phyloP scores from a whole-genome alignment of 1,140 invertebrate genomes.

The Portunus trituberculatus region DNA sequence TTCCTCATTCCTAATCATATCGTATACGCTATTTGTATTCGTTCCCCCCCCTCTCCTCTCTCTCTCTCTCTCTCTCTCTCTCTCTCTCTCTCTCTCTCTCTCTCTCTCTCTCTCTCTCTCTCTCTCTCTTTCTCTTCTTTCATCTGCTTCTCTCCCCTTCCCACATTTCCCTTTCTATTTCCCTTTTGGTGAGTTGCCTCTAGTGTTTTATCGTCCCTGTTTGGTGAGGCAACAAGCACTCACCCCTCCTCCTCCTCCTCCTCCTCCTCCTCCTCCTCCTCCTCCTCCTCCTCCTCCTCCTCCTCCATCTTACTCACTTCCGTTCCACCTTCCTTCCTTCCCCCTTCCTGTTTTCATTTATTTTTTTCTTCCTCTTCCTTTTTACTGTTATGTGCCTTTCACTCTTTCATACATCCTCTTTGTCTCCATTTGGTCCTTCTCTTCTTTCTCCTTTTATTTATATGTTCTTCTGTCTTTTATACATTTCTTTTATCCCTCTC shows the following conservation, averaged over 20 bases:
- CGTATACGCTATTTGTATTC: too few species aligned
- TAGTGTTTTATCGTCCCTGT: neutral
- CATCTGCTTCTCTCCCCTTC: neutral
- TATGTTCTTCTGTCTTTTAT: neutral
- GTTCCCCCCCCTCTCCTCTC: neutral
- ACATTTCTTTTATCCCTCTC: neutral
- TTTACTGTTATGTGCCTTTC: neutral
- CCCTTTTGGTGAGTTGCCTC: neutral
- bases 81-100: too few species aligned
- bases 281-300: neutral
- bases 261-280: neutral
- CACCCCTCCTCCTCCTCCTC: neutral
- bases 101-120: constrained; percentile 18
- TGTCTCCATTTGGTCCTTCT: neutral
- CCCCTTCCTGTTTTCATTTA: neutral
- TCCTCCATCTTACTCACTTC: neutral
- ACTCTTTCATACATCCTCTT: neutral
- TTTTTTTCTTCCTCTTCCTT: neutral
- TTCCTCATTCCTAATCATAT: too few species aligned
- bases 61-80: constrained; percentile 16
- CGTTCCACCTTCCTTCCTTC: neutral
- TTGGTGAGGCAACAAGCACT: neutral
- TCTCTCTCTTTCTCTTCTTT: constrained; percentile 15
- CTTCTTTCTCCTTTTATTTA: neutral
- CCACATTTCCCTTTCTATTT: neutral